Conservation (phyloP, 2,113 vertebrate species). For the Odobenus rosmarus region DNA sequence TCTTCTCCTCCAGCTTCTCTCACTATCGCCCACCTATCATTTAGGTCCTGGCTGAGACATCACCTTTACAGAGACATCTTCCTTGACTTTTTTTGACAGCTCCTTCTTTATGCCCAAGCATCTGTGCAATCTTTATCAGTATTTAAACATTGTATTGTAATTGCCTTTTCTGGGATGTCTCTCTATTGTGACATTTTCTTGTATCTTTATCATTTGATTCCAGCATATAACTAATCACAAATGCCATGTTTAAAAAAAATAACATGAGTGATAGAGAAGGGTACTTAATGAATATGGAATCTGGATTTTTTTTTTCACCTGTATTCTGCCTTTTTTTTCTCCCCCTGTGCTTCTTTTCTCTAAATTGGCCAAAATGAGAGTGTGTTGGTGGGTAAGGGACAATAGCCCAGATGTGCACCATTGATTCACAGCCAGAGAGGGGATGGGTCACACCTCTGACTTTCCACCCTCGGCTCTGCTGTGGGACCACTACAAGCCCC, state of each 20-base stretch:
- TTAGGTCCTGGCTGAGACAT: neutral
- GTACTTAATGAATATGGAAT: neutral
- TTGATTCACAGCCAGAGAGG: neutral
- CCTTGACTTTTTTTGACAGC: neutral
- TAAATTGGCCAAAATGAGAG: neutral
- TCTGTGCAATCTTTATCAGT: neutral
- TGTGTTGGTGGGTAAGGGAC: neutral
- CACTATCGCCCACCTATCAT: rapidly evolving
- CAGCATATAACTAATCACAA: neutral
- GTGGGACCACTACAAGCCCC: no score
- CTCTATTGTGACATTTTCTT: neutral
- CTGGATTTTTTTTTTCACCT: neutral
- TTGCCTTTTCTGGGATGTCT: neutral
- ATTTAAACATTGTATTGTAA: neutral
- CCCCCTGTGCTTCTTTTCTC: neutral
- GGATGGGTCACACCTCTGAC: neutral
- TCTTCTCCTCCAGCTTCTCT: neutral
- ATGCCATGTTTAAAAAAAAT: neutral
- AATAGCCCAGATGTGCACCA: neutral
- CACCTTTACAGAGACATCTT: neutral
- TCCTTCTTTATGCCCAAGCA: neutral
- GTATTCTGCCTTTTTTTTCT: neutral
- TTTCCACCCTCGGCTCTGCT: neutral
- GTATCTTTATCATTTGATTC: neutral
- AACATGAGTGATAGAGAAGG: neutral